Percentiles rank a stretch among this genome's conserved stretches.
Conservation (phyloP, 1,140 invertebrate species). For the Sitobion miscanthi region DNA sequence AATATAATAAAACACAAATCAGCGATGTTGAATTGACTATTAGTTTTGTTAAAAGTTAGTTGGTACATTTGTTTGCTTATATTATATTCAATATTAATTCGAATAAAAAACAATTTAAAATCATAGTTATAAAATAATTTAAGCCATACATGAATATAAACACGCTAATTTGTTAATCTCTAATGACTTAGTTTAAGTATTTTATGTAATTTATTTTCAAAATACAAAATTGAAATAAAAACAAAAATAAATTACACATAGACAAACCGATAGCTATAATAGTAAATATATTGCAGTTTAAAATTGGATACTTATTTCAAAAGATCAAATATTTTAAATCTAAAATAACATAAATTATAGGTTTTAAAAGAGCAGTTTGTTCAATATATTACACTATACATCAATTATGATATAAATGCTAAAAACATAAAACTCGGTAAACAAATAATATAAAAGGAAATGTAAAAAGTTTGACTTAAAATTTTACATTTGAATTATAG, state of each 20-base stretch:
- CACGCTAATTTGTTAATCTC: constrained; percentile 1
- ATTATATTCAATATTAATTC: constrained; percentile 9
- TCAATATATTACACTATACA: constrained; percentile 26
- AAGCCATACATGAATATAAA: neutral
- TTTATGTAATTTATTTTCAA: neutral
- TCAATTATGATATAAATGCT: neutral
- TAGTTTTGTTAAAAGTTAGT: constrained; percentile 19
- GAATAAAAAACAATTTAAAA: constrained; percentile 19
- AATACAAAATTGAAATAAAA: neutral
- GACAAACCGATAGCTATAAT: neutral
- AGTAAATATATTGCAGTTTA: neutral
- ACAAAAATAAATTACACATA: neutral
- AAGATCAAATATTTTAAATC: neutral
- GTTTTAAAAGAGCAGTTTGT: constrained; percentile 9
- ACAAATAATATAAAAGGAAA: constrained; percentile 33
- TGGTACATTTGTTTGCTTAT: neutral
- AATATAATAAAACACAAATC: neutral
- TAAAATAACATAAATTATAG: constrained; percentile 19
- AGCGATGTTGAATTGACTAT: constrained; percentile 4
- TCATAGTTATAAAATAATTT: neutral
- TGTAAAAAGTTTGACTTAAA: constrained; percentile 24
- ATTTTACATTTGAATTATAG: neutral
- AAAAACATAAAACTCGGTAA: constrained; percentile 16
- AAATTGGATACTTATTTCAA: constrained; percentile 11
- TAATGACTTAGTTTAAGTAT: constrained; percentile 44